A percentile compares a stretch with the other conserved stretches of the same genome.
phyloP scores from a whole-genome alignment of 1,140 invertebrate species.

The Panulirus ornatus region DNA sequence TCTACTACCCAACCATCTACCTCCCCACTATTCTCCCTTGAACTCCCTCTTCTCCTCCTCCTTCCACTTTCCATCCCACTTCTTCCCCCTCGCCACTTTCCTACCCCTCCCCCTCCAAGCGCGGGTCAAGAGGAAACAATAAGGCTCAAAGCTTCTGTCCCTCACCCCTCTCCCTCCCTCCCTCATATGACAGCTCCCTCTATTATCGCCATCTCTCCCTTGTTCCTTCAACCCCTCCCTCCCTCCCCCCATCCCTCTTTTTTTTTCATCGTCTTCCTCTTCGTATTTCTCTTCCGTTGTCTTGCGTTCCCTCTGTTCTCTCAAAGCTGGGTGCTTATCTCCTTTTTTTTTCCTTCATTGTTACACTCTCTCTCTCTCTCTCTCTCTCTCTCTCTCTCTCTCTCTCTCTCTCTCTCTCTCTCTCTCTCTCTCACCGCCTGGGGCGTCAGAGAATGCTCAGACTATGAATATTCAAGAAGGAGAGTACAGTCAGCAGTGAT shows the following conservation, averaged over 20 bases:
- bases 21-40: background rate
- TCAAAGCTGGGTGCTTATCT: too few species aligned
- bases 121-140: too few species aligned
- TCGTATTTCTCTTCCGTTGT: background rate
- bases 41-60: background rate
- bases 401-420: slow-evolving; percentile 34
- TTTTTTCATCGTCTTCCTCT: background rate
- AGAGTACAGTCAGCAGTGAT: slow-evolving; percentile 38
- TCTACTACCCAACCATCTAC: too few species aligned
- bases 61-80: too few species aligned
- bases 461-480: slow-evolving; percentile 53
- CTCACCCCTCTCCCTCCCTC: slow-evolving; percentile 21
- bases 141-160: too few species aligned
- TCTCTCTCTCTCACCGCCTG: background rate
- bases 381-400: slow-evolving; percentile 23
- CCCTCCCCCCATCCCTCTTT: background rate
- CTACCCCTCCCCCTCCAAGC: too few species aligned
- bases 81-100: too few species aligned
- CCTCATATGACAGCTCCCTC: too few species aligned
- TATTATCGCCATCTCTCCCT: background rate
- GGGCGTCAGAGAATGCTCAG: slow-evolving; percentile 52
- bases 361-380: slow-evolving; percentile 15
- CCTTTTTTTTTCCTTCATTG: too few species aligned
- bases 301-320: background rate
- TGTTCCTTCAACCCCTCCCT: background rate